Conservation (phyloP, 2,888 invertebrate species). For the Lasioglossum calceatum region DNA sequence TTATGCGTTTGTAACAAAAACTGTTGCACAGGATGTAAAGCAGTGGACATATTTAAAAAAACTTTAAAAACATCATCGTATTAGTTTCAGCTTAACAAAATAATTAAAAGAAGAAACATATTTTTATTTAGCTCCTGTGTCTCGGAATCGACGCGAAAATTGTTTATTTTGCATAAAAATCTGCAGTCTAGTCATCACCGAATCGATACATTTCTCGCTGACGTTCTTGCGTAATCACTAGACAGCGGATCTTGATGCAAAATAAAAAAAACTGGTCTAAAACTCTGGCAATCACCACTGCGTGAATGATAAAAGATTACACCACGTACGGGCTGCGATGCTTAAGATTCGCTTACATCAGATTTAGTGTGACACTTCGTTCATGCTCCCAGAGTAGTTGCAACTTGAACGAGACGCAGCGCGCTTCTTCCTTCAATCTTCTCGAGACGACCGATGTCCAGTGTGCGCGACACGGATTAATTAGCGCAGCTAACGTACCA, state of each 20-base stretch:
- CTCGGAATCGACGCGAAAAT: too few relatives aligned
- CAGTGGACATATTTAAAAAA: too few relatives aligned
- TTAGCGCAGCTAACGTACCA: slow-evolving; percentile 37
- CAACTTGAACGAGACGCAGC: slow-evolving; percentile 32
- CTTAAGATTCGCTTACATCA: slow-evolving; percentile 16
- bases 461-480: slow-evolving; percentile 28
- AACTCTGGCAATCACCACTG: not conserved
- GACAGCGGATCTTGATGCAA: too few relatives aligned
- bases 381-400: not conserved
- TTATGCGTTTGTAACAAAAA: too few relatives aligned
- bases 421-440: not conserved
- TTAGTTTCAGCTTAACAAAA: too few relatives aligned
- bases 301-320: slow-evolving; percentile 12
- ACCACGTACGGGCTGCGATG: not conserved
- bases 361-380: slow-evolving; percentile 22
- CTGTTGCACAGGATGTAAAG: too few relatives aligned
- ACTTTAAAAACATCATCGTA: too few relatives aligned
- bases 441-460: not conserved
- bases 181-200: not conserved
- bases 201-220: not conserved
- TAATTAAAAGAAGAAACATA: too few relatives aligned
- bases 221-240: slow-evolving; percentile 1
- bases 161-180: too few relatives aligned
- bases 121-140: too few relatives aligned
- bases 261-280: too few relatives aligned